Evolutionary conservation across 2,888 invertebrate species (phyloP), one percentile per base, ranked within the genome.

Genomic region (Hemaris fuciformis): DNA sequence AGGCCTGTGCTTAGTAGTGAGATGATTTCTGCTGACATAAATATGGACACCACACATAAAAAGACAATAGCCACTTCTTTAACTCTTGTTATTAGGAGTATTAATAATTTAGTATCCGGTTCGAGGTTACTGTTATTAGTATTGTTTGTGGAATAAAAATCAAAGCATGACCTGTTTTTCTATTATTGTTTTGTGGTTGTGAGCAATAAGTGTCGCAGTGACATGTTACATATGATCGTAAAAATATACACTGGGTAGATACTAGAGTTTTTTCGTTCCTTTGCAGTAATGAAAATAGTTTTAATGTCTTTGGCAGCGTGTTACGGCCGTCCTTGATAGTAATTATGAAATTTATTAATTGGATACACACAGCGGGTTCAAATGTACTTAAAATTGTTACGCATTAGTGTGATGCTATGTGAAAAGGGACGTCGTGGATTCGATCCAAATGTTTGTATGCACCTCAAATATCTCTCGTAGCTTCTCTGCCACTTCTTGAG

Each of bases 141-240:
- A 13, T 7, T 23, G 23, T 45, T 4, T 18, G 27, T 18, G 5
- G 7, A 7, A 18, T 27, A 27, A 43, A 20, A 43, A 0, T 45
- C 45, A 27, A 15, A 48, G 15, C 31, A 31, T 8, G 53, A 15
- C 53, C 20, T 18, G 18, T 10, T 31, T 45, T 53, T 31, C 53
- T 53, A 53, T 53, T 27, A 18, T 18, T 18, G 53, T 53, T n/a
- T n/a, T n/a, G n/a, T n/a, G n/a, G n/a, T n/a, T 53, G 31, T 53
- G 18, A 53, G 53, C 53, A 31, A 53, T 53, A 53, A 53, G 53
- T 53, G 53, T 53, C 53, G 27, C 10, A 10, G 53, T 27, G 53
- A 59, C 45, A 45, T 59, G 18, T 13, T 20, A 25, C 45, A 46
- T 45, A 27, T 20, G 59, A 34, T 53, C 53, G 53, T 53, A 53